These are phyloP conservation scores for Lasioglossum oenotherae DNA, from an alignment of 2,888 invertebrate species.

Conservation along the genomic window DNA sequence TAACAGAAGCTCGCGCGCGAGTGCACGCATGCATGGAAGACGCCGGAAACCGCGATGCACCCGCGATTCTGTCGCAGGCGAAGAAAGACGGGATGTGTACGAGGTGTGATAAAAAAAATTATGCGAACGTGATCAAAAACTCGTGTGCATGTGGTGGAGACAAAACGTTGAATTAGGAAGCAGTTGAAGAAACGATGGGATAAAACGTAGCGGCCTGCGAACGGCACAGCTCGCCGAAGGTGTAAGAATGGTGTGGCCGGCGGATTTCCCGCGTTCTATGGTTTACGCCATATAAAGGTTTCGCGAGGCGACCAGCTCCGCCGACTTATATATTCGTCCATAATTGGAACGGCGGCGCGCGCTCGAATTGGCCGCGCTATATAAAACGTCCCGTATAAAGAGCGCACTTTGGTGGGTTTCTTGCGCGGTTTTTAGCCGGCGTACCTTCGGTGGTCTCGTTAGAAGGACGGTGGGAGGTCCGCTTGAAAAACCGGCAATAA, in stretches of 20 bases:
- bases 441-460: constrained; percentile 73
- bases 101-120: constrained; percentile 32
- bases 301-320: constrained; percentile 40
- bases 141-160: neutral
- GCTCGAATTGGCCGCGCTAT: constrained; percentile 67
- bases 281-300: constrained; percentile 61
- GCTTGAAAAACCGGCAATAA: constrained; percentile 62
- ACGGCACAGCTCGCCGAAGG: constrained; percentile 12
- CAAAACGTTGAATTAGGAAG: neutral
- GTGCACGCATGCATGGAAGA: neutral
- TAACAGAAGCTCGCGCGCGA: neutral
- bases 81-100: neutral
- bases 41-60: neutral
- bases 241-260: neutral
- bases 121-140: neutral
- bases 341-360: constrained; percentile 68
- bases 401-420: constrained; percentile 71
- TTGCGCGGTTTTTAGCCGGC: constrained; percentile 65
- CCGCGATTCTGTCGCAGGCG: neutral
- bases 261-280: constrained; percentile 50
- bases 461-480: constrained; percentile 73
- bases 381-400: constrained; percentile 72
- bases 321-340: constrained; percentile 66
- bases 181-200: neutral
- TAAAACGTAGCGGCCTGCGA: neutral